These are phyloP conservation scores for Choristoneura rosaceana DNA, from an alignment of 2,888 invertebrate species.

Conservation along the genomic window DNA sequence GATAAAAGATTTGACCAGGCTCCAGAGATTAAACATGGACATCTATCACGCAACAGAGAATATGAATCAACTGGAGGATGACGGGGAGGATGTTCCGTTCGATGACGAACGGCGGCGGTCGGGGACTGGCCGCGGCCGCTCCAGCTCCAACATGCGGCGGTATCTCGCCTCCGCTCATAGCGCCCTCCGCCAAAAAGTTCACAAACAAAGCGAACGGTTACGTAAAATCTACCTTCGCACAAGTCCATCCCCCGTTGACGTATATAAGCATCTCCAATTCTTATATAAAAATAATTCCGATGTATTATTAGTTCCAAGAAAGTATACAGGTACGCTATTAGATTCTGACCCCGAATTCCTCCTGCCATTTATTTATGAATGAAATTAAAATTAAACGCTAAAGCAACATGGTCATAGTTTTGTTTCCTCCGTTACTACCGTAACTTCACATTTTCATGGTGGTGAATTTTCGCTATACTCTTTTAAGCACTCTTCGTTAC, in stretches of 20 bases:
- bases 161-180: background rate
- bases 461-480: too few relatives aligned
- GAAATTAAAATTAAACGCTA: too few relatives aligned
- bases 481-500: too few relatives aligned
- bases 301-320: background rate
- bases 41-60: constrained; percentile 1
- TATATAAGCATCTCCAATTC: background rate
- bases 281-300: background rate
- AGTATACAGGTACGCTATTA: background rate
- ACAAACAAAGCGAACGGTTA: background rate
- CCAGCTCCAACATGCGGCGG: background rate
- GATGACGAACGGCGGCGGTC: background rate
- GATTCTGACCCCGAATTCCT: background rate
- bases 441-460: too few relatives aligned
- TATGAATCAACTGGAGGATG: background rate
- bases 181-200: background rate
- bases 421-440: too few relatives aligned
- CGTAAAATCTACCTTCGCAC: background rate
- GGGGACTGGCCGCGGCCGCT: background rate
- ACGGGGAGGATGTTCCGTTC: background rate
- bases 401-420: too few relatives aligned
- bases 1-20: background rate
- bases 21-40: constrained; percentile 1
- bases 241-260: background rate
- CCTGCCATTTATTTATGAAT: background rate